Base-by-base conservation (phyloP, 2,888 invertebrate genomes). In the Unio delphinus region DNA sequence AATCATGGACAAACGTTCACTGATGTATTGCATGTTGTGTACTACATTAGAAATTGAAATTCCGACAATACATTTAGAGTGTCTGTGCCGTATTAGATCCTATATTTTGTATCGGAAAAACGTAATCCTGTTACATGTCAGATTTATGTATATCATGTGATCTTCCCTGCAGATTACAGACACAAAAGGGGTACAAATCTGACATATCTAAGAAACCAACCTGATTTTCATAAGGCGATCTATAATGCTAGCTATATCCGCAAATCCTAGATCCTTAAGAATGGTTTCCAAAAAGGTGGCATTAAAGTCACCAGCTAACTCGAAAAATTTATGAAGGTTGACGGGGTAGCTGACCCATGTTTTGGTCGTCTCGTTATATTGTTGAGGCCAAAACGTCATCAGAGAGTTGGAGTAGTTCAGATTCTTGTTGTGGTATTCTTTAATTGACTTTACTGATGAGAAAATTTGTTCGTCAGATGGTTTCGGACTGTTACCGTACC, bases 381-480 rank as follows among this genome's bases (percentile, higher is more conserved):
- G 73, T 70, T 86, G 86, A 2, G 84, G 82, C 86, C 86, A 87
- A 73, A 87, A 87, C 15, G 80, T 79, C 82, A 84, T 85, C 61
- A 83, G 65, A 1, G 85, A 85, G 58, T 80, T 80, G 18, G 75
- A 70, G 69, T 81, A 80, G 20, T 74, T 71, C 17, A 75, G 73
- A 73, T 87, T 86, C 61, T 80, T 80, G 74, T 87, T 79, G 54
- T 77, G 78, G 71, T 80, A 84, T 30, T 76, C 68, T 30, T 68
- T 64, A 23, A 87, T 79, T 0, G 84, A 72, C 26, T 75, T 28
- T 15, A 78, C 61, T 2, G 76, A 73, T 8, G 68, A 63, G 1
- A 65, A 65, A 4, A 78, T 75, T 56, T 68, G 69, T 6, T 74
- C 79, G 59, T 80, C 78, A 18, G 77, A 72, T 17, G 77, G 72